Evolutionary conservation across 2,888 invertebrate species (phyloP), one percentile per base, ranked within the genome.

Genomic region (Lampropteryx suffumata): DNA sequence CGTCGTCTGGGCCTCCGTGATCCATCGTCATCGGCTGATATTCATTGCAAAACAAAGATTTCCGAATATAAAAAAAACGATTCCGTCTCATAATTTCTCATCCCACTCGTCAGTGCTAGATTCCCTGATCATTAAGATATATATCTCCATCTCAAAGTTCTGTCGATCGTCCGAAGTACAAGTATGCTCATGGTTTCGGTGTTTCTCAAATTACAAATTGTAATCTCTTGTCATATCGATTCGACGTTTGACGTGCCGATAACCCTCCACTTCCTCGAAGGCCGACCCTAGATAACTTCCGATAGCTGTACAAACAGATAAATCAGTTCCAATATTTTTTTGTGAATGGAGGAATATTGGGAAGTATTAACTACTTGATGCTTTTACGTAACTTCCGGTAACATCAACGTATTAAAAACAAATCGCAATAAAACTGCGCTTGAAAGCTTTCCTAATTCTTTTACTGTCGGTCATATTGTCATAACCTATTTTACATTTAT

Each of bases 261-360:
- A 79, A 77, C 78, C 76, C 65, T 43, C 59, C 57, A 58, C 67
- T 79, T 79, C 77, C 71, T 65, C 64, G 74, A 76, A 77, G 71
- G 72, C 61, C 67, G 69, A 74, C 76, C 76, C 65, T 54, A 62
- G 73, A 76, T 73, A 73, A 70, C 57, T 51, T 48, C 12, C 56
- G 73, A 76, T 74, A 74, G 66, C 65, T 59, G 61, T 67, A 68
- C 64, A 63, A 66, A 69, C 61, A 71, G 66, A 62, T 59, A 60
- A 46, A 41, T 41, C 14, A 29, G 28, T 52, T 30, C 27, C 27
- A 47, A 53, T 54, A 55, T 70, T 69, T 69, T 70, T 69, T 65
- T 35, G 67, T 73, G 65, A 71, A 75, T 73, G 68, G 60, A 30
- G 21, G 21, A 35, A 35, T 35, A 35, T 24, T 21, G 35, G 24